phyloP scores from a whole-genome alignment of 2,113 vertebrate species.

The Myotis brandtii region DNA sequence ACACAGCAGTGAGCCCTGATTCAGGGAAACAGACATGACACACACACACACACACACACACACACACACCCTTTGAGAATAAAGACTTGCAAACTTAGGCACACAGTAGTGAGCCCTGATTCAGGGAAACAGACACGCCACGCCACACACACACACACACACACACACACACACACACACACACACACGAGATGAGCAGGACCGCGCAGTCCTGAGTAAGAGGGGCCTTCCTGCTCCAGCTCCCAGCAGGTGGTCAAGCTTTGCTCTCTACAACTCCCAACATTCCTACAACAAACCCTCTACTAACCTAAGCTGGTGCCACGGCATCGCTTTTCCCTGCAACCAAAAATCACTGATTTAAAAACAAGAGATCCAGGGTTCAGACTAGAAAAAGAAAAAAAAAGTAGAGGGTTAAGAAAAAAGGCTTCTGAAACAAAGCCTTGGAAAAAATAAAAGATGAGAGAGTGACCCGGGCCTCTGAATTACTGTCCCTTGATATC shows the following conservation, averaged over 20 bases:
- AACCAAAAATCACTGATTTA: not conserved
- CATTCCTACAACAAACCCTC: not conserved
- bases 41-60: not conserved
- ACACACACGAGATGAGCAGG: not conserved
- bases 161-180: not conserved
- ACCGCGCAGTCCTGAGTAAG: rapidly evolving
- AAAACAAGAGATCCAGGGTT: not conserved
- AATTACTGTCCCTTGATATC: not conserved
- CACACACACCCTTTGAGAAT: not conserved
- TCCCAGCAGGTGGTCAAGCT: not conserved
- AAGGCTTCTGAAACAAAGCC: conserved; percentile 5
- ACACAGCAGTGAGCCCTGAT: not conserved
- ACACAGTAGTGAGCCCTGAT: not conserved
- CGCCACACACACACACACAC: not conserved
- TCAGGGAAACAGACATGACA: not conserved
- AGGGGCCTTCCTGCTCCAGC: not conserved
- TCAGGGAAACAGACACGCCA: not conserved
- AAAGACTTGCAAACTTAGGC: not conserved
- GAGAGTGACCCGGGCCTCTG: not conserved
- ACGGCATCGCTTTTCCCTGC: not conserved
- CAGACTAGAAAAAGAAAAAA: not conserved
- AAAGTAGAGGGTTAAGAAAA: not conserved
- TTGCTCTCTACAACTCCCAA: not conserved
- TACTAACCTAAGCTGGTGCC: not conserved
- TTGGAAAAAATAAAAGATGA: not conserved